Evolutionary conservation across 2,113 vertebrate species (phyloP).

Genomic region (Girardinichthys multiradiatus): DNA sequence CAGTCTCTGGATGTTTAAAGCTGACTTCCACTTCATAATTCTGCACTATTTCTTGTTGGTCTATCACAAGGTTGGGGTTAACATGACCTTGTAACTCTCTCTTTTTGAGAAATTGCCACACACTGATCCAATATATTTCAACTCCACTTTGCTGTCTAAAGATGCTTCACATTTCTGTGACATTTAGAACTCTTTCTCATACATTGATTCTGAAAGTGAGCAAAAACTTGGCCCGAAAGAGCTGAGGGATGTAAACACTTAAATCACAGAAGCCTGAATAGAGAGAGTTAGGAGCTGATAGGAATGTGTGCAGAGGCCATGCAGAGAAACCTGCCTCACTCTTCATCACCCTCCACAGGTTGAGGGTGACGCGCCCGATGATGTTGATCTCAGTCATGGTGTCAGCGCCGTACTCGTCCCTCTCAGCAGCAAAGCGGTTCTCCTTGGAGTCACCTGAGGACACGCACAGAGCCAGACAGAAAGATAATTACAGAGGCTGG

Average conservation of each 20-base stretch:
- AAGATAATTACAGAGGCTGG: slow-evolving; percentile 27
- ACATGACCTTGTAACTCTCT: too few species aligned
- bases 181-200: too few species aligned
- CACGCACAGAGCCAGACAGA: slow-evolving; percentile 32
- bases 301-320: slow-evolving; percentile 8
- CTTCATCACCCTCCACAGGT: slow-evolving; percentile 98
- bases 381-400: slow-evolving; percentile 97
- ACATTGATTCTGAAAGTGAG: too few species aligned
- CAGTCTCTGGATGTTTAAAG: too few species aligned
- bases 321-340: slow-evolving; percentile 84
- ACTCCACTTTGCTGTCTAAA: too few species aligned
- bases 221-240: not conserved
- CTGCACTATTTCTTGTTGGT: too few species aligned
- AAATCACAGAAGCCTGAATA: not conserved
- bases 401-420: slow-evolving; percentile 93
- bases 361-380: slow-evolving; percentile 89
- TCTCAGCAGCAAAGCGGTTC: slow-evolving; percentile 89
- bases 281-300: not conserved
- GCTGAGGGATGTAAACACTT: slow-evolving; percentile 6
- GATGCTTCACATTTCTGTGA: too few species aligned
- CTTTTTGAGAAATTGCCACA: too few species aligned
- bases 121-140: too few species aligned
- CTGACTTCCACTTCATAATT: too few species aligned
- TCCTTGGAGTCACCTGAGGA: slow-evolving; percentile 89
- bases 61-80: too few species aligned